Conservation (phyloP, 1,140 invertebrate species). For the Pantala flavescens region DNA sequence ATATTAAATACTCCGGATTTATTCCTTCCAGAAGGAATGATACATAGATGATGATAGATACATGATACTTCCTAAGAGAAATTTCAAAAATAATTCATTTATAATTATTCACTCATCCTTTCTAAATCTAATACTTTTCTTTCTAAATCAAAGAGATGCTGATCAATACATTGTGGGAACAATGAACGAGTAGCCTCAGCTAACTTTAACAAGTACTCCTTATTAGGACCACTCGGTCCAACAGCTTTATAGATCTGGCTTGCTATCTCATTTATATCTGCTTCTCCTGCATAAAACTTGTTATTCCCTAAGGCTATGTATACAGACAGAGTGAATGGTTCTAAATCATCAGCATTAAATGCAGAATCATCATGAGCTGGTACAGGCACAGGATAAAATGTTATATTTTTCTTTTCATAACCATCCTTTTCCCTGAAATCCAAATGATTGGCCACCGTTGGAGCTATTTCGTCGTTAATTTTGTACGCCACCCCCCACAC, state of each 20-base stretch:
- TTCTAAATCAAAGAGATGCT: constrained; percentile 70
- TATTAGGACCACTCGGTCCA: constrained; percentile 78
- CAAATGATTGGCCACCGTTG: constrained; percentile 63
- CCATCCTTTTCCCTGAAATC: constrained; percentile 85
- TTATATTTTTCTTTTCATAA: constrained; percentile 56
- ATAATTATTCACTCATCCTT: background rate
- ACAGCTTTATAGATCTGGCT: constrained; percentile 56
- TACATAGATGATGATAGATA: too few relatives aligned
- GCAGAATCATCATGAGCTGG: constrained; percentile 20
- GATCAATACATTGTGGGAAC: constrained; percentile 49
- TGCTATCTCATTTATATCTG: constrained; percentile 64
- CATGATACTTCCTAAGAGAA: too few relatives aligned
- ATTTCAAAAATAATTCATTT: too few relatives aligned
- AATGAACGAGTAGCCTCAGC: constrained; percentile 65
- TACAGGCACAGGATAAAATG: constrained; percentile 52
- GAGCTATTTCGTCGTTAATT: constrained; percentile 56
- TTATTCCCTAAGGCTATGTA: constrained; percentile 75
- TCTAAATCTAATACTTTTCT: constrained; percentile 22
- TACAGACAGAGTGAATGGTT: constrained; percentile 61
- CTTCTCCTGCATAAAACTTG: constrained; percentile 59
- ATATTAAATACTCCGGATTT: too few relatives aligned
- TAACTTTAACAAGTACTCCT: constrained; percentile 79
- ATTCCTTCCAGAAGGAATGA: too few relatives aligned
- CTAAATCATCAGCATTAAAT: constrained; percentile 26
- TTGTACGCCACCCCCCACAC: constrained; percentile 90